A percentile compares a stretch with the other conserved stretches of the same genome.
Evolutionary conservation across 2,888 invertebrate genomes (phyloP).

Genomic region (Brachycybe producta): DNA sequence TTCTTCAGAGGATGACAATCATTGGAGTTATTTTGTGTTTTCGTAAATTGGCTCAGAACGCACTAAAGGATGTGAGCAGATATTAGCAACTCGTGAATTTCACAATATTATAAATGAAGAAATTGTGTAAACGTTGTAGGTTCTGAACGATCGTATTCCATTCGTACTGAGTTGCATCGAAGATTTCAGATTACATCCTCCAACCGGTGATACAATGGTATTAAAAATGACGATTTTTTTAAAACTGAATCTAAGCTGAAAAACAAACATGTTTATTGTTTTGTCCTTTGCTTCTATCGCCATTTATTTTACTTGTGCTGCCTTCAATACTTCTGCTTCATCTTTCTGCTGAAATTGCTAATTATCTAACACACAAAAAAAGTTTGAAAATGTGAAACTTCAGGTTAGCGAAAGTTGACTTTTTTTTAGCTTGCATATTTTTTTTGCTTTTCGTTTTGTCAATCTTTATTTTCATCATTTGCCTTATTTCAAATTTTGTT

Average conservation of each 20-base stretch:
- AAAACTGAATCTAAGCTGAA: neutral
- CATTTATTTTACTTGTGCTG: constrained; percentile 18
- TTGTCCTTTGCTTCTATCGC: constrained; percentile 18
- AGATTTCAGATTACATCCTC: constrained; percentile 85
- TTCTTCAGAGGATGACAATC: constrained; percentile 91
- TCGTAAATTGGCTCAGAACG: constrained; percentile 82
- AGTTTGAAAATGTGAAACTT: constrained; percentile 24
- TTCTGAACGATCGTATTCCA: constrained; percentile 80
- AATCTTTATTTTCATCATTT: neutral
- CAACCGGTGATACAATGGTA: constrained; percentile 65
- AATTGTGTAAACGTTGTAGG: constrained; percentile 29
- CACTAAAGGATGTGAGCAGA: constrained; percentile 75
- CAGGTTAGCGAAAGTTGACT: constrained; percentile 22
- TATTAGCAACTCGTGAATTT: constrained; percentile 1
- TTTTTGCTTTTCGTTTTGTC: neutral
- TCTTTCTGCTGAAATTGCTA: neutral
- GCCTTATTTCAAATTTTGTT: neutral
- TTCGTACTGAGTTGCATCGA: constrained; percentile 88
- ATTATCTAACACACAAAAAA: constrained; percentile 10
- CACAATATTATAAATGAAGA: too few relatives aligned
- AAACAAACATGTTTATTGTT: neutral
- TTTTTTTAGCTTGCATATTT: neutral
- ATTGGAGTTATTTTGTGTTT: constrained; percentile 96
- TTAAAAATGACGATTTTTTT: constrained; percentile 25
- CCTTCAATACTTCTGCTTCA: constrained; percentile 6